phyloP scores from a whole-genome alignment of 2,888 invertebrate genomes.

The Yponomeuta evonymella region DNA sequence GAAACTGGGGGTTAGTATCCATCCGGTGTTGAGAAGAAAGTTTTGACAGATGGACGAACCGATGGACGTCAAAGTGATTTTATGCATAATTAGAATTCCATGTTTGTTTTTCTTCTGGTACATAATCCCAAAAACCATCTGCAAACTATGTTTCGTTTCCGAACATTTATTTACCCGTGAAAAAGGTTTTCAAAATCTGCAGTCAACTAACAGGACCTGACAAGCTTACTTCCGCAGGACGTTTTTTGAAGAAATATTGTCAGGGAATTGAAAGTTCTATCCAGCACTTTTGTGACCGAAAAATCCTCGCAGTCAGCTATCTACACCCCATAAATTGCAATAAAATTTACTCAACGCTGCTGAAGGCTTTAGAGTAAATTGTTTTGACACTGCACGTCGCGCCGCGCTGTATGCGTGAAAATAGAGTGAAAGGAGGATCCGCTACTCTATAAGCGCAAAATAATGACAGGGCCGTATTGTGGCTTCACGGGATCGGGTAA shows the following conservation, averaged over 20 bases:
- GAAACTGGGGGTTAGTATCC: too few species aligned
- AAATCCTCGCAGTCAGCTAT: neutral
- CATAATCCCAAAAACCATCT: too few species aligned
- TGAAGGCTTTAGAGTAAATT: constrained; percentile 24
- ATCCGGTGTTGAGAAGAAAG: too few species aligned
- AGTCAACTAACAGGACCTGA: constrained; percentile 8
- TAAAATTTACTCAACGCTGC: neutral
- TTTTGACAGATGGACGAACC: neutral
- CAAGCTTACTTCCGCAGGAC: neutral
- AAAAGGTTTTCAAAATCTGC: neutral
- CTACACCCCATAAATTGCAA: neutral
- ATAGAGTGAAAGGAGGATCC: constrained; percentile 41
- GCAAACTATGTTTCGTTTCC: too few species aligned
- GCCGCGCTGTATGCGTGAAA: constrained; percentile 27
- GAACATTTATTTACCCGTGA: neutral
- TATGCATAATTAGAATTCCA: too few species aligned
- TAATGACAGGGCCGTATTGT: constrained; percentile 62
- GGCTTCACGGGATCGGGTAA: constrained; percentile 61
- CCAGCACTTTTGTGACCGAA: neutral
- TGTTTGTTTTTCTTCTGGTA: neutral
- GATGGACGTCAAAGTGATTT: too few species aligned
- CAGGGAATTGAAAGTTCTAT: neutral
- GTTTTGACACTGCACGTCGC: constrained; percentile 35
- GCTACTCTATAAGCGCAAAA: constrained; percentile 49
- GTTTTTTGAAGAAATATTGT: neutral